Evolutionary conservation across 2,113 vertebrate species (phyloP), one percentile per base, ranked within the genome.

Genomic region (Pungitius pungitius): DNA sequence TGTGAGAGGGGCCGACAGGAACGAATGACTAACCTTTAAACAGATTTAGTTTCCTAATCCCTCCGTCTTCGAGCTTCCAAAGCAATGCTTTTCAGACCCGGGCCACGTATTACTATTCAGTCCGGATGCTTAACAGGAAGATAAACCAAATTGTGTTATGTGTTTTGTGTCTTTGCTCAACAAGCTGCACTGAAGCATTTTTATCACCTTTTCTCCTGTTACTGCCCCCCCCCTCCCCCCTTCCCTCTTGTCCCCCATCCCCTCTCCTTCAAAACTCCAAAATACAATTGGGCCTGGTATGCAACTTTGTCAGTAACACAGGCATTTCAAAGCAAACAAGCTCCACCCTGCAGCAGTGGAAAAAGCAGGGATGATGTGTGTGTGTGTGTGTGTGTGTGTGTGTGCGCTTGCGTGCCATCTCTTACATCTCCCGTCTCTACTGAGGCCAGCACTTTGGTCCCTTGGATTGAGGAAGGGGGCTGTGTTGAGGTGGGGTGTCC

Each of bases 251-350:
- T n/a, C n/a, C 30, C 30, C 30, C 30, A 5, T 30, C 30, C 30
- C 30, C 30, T 30, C 30, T 30, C 30, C 14, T 62, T 30, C 22
- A 33, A 49, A 49, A 49, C 78, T 65, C 40, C 55, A 54, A 89
- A 76, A 87, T 78, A 71, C 82, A 78, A 73, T 85, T 70, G 6
- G 71, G 57, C 67, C 71, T 88, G 75, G 85, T 80, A 79, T 88
- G 89, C 81, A n/a, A 58, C 69, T 85, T 83, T 26, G 66, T 78
- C 80, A 78, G 73, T 89, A 75, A 80, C 75, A 77, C 75, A 87
- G 84, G 71, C 86, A 86, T 91, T 91, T 91, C 84, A 90, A 88
- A 86, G 85, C 85, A 91, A 91, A 86, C 77, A 85, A 69, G 71
- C 86, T 88, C 84, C 86, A 70, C 90, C 91, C 86, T 86, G 85